phyloP scores from a whole-genome alignment of 2,797 vertebrate species.

The Enteromius viviparus region DNA sequence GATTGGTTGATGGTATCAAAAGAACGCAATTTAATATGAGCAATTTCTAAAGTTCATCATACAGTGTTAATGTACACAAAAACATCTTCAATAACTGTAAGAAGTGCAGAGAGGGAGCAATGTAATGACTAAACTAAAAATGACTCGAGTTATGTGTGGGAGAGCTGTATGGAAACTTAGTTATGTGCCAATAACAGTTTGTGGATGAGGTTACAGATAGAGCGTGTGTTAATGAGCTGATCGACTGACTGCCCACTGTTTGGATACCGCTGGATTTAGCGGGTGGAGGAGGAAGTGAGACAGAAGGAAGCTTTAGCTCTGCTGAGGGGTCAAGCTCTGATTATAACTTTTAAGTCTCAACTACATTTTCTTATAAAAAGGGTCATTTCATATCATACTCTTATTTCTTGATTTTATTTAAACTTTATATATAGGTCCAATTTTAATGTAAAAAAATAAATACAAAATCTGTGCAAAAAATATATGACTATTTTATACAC shows the following conservation, averaged over 20 bases:
- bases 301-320: not conserved
- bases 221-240: slow-evolving; percentile 1
- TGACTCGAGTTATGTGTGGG: slow-evolving; percentile 14
- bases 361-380: not conserved
- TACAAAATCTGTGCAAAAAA: not conserved
- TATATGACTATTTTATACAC: not conserved
- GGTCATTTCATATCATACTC: not conserved
- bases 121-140: slow-evolving; percentile 22
- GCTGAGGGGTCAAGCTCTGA: not conserved
- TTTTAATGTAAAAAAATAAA: not conserved
- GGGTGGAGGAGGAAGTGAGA: slow-evolving; percentile 13
- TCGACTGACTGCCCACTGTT: slow-evolving; percentile 3
- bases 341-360: slow-evolving; percentile 1
- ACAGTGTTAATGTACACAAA: not conserved
- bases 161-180: slow-evolving; percentile 23
- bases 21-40: not conserved
- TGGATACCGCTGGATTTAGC: not conserved
- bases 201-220: slow-evolving; percentile 6
- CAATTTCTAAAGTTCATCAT: not conserved
- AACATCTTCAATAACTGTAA: not conserved
- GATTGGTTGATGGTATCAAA: not conserved
- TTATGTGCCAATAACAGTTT: slow-evolving; percentile 35
- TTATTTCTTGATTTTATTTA: not conserved
- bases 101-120: slow-evolving; percentile 10
- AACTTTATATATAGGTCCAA: not conserved